Evolutionary conservation across 2,888 invertebrate species (phyloP), one percentile per base, ranked within the genome.

Genomic region (Thecophora atra): DNA sequence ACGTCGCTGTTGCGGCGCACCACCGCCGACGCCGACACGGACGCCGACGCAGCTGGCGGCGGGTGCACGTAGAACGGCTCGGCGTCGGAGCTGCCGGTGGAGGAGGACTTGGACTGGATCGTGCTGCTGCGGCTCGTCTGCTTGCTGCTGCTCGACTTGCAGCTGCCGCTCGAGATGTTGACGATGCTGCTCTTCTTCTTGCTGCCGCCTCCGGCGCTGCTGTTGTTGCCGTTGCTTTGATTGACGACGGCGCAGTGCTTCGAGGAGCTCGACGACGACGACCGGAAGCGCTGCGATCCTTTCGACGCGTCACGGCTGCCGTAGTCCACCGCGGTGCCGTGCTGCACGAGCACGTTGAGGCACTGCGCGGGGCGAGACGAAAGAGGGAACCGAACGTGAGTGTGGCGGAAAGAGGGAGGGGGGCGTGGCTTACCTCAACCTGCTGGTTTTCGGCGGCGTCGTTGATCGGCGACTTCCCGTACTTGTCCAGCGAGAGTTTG

Each of bases 401-500:
- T 30, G 15, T 69, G 15, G 28, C 56, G 47, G 21, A 47, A 44
- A 24, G 51, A 60, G 6, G 19, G 11, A 37, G 28, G 21, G 24
- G 24, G 11, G 28, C 17, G 44, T n/a, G 19, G 8, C 80, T 76
- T 85, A 95, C 95, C 91, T 96, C 94, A 77, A 94, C 91, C 82
- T 96, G 95, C 83, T 95, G 94, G 82, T 95, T 94, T 83, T 96
- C 95, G 11, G 95, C 95, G 0, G 96, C 96, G 84, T 95, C 95
- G 82, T 96, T 95, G 77, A 96, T 93, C 5, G 96, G 95, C 81
- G 94, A 95, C 86, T 96, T 95, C 73, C 96, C 95, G 79, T 93
- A 93, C 81, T 95, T 92, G 86, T 96, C 96, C 75, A 94, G 88
- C 19, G 93, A 91, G 26, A 96, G 88, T 76, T 92, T 89, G 30